Base-by-base conservation (phyloP, 1,140 invertebrate species). In the Neodiprion pinetum region DNA sequence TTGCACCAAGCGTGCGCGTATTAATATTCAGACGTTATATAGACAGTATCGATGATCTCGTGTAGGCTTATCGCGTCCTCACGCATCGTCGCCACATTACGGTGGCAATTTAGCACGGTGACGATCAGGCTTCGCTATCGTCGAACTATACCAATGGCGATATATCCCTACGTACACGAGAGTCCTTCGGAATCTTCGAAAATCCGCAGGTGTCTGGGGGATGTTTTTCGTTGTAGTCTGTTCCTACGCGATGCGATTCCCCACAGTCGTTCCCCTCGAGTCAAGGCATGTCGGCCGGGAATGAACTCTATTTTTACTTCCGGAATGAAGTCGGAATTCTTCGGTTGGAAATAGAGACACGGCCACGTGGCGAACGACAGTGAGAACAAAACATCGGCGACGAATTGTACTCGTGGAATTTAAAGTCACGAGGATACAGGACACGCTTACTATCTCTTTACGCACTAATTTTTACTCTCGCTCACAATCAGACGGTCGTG, bases 271-370 rank as follows among this genome's bases (percentile, higher is more conserved):
- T 21, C 17, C 3, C 11, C 4, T 17, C 53, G 53, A 61, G 11
- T 61, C 9, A 61, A 61, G 53, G 11, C 53, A 61, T 5, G 28
- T 5, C 28, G 28, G 28, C 5, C 53, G 11, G 53, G 53, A 61
- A 61, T 61, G 11, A 9, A 17, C 53, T 61, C 7, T 61, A 61
- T 61, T 61, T 61, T 61, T 61, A 40, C 28, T 40, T 40, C 11
- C 53, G 53, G n/a, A 40, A 17, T 61, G n/a, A 61, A 61, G 53
- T 61, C n/a, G n/a, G n/a, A 61, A 61, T 61, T 61, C 53, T 61
- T 17, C 4, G 53, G 53, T 61, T 17, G 53, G 53, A 61, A 61
- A 61, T 61, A 61, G 53, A 61, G 53, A 12, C 53, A 5, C 28
- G 53, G 53, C 53, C 53, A 61, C 53, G 53, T 61, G 53, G 53